Conservation (phyloP, 2,113 vertebrate genomes). For the Oplegnathus fasciatus region DNA sequence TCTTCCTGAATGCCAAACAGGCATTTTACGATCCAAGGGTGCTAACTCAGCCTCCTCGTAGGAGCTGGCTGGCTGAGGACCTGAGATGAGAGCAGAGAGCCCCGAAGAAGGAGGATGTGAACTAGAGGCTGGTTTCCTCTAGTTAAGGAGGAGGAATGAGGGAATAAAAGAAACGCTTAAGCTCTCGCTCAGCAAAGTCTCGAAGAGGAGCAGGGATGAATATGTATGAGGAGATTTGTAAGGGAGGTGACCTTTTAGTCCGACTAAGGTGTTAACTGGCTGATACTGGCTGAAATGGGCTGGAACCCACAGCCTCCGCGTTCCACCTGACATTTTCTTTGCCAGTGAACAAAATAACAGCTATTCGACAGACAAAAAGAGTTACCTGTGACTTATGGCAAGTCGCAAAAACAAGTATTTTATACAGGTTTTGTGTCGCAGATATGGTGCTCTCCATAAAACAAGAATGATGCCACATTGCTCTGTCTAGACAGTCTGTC, state of each 20-base stretch:
- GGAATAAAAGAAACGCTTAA: slow-evolving; percentile 67
- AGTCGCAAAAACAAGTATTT: neutral
- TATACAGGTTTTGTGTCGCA: neutral
- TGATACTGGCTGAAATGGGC: slow-evolving; percentile 52
- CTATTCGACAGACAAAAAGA: neutral
- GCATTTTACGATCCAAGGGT: slow-evolving; percentile 36
- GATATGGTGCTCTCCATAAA: neutral
- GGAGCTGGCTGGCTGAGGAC: slow-evolving; percentile 31
- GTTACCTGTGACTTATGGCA: neutral
- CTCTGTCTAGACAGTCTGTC: slow-evolving; percentile 20
- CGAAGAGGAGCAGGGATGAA: slow-evolving; percentile 56
- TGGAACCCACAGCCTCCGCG: neutral
- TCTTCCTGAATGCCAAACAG: slow-evolving; percentile 60
- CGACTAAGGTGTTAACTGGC: slow-evolving; percentile 64
- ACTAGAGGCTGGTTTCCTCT: slow-evolving; percentile 52
- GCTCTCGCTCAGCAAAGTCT: slow-evolving; percentile 52
- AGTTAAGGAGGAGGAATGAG: slow-evolving; percentile 48
- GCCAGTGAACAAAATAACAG: slow-evolving; percentile 20
- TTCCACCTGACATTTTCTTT: slow-evolving; percentile 53
- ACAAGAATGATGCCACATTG: neutral
- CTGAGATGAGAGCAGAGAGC: slow-evolving; percentile 26
- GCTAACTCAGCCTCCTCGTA: slow-evolving; percentile 47
- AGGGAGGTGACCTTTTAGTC: slow-evolving; percentile 74
- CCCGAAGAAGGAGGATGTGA: slow-evolving; percentile 39
- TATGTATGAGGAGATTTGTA: slow-evolving; percentile 71